Evolutionary conservation across 2,888 invertebrate species (phyloP), one percentile per base, ranked within the genome.

Genomic region (Watsonalla binaria): DNA sequence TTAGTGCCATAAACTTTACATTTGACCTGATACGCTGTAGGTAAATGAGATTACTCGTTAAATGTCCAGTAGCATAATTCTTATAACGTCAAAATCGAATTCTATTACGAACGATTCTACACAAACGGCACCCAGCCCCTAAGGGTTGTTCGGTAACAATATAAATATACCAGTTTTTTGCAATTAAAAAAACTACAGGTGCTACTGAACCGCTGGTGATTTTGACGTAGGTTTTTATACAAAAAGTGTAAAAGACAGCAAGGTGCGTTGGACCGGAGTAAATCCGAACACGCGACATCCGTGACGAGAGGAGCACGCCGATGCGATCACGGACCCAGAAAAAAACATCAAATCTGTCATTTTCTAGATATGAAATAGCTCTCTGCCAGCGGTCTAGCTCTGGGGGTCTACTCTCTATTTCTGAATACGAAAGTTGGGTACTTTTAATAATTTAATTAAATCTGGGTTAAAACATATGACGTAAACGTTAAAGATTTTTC

Each of bases 241-340:
- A 71, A 74, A 78, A 75, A 66, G 59, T 51, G 51, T 51, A 52
- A 51, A 65, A 67, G 37, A 49, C 15, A 80, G 84, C 85, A 88
- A 87, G 88, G 90, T 88, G 87, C 90, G 72, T 61, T 77, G 76
- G 78, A 83, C 75, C 85, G 81, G 66, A 70, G 74, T 77, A 75
- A 86, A 86, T 86, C 79, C 59, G 75, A 76, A 72, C 86, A 87
- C 90, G 88, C 87, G 90, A 85, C 84, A 82, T 42, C 80, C 89
- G 86, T 87, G 87, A 88, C 88, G 80, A 64, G 80, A 80, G 80
- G 78, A 75, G 71, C 74, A 74, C 74, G 74, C 76, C 72, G 58
- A 70, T 65, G 54, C 59, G 62, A 67, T 65, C 72, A 65, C 66
- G 60, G 55, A 56, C 56, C 24, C 24, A 24, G 55, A 55, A 54